These are phyloP conservation scores for Urocynchramus pylzowi DNA, from an alignment of 2,113 vertebrate genomes.

Conservation along the genomic window DNA sequence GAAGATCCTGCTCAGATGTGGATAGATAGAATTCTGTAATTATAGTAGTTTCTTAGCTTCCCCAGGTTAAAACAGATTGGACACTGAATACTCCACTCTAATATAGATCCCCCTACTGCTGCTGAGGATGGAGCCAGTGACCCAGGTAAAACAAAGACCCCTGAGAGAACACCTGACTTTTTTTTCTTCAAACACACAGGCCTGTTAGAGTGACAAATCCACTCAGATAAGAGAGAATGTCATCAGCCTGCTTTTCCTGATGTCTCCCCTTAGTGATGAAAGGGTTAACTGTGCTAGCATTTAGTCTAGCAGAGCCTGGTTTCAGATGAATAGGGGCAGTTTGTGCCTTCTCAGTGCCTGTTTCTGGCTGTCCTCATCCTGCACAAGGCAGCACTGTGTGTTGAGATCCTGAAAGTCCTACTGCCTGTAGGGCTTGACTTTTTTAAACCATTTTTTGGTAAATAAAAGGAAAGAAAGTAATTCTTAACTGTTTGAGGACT, in stretches of 20 bases:
- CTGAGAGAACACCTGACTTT: neutral
- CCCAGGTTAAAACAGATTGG: neutral
- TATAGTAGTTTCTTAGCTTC: neutral
- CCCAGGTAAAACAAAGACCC: neutral
- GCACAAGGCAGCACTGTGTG: constrained; percentile 43
- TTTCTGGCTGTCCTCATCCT: neutral
- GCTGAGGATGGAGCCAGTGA: neutral
- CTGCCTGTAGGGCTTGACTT: neutral
- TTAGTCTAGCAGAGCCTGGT: neutral
- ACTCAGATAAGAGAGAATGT: neutral
- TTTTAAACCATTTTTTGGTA: neutral
- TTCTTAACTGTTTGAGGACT: neutral
- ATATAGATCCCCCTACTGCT: neutral
- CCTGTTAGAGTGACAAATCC: neutral
- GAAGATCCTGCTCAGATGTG: neutral
- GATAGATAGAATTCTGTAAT: neutral
- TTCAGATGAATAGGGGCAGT: constrained; percentile 39
- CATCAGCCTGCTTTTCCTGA: neutral
- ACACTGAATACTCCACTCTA: neutral
- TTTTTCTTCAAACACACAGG: neutral
- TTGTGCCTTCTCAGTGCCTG: constrained; percentile 9
- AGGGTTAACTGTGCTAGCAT: neutral
- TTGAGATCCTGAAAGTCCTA: neutral
- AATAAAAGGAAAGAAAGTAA: neutral
- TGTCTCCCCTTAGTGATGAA: neutral